Conservation (phyloP, 1,140 invertebrate genomes). For the Polypedilum vanderplanki region DNA sequence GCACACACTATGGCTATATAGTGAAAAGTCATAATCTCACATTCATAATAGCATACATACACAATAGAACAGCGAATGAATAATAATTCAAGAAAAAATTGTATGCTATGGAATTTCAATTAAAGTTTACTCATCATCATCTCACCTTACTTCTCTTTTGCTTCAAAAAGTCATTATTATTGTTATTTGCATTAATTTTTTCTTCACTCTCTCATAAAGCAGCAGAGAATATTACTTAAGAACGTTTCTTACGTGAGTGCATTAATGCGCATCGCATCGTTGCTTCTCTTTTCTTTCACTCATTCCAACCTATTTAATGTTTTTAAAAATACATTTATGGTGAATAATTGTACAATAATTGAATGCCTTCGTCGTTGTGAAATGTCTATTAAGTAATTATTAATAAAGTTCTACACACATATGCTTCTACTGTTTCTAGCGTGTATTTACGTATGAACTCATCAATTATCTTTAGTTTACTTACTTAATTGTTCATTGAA, state of each 20-base stretch:
- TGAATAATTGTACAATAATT: slow-evolving; percentile 6
- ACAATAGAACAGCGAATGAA: too few species aligned
- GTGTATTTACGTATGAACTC: too few species aligned
- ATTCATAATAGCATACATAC: too few species aligned
- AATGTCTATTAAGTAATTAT: slow-evolving; percentile 19
- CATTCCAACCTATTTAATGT: not conserved
- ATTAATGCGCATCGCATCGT: slow-evolving; percentile 4
- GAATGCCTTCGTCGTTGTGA: not conserved
- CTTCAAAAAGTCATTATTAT: not conserved
- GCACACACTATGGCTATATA: not conserved
- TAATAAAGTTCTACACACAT: not conserved
- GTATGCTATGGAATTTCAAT: slow-evolving; percentile 18
- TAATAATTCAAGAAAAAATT: not conserved
- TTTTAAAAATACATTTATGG: not conserved
- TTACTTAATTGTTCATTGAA: too few species aligned
- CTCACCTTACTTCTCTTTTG: not conserved
- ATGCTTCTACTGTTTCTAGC: not conserved
- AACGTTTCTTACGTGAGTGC: slow-evolving; percentile 11
- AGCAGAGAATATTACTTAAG: not conserved
- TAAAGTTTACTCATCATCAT: not conserved
- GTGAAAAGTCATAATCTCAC: not conserved
- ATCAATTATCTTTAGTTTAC: too few species aligned
- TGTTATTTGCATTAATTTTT: too few species aligned
- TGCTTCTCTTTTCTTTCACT: not conserved
- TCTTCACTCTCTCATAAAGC: not conserved